Evolutionary conservation across 2,113 vertebrate species (phyloP).

Genomic region (Sminthopsis crassicaudata): DNA sequence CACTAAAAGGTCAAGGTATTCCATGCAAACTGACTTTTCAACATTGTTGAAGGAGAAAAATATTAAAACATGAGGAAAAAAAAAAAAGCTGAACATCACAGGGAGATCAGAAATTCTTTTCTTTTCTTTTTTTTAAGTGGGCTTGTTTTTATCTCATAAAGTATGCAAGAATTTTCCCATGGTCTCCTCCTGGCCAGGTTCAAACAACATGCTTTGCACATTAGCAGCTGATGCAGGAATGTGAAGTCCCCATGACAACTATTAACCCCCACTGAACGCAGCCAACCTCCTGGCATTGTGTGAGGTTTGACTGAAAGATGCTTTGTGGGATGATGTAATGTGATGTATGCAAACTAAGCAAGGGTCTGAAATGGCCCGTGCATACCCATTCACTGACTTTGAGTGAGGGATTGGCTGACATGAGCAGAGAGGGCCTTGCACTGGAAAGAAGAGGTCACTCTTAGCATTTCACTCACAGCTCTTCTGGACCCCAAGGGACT

Average conservation of each 20-base stretch:
- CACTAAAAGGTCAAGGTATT: no score
- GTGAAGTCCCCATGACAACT: constrained; percentile 82
- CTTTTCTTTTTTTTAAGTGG: constrained; percentile 70
- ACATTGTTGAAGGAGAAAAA: neutral
- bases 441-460: neutral
- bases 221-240: constrained; percentile 84
- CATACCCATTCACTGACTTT: constrained; percentile 79
- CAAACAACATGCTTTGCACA: constrained; percentile 77
- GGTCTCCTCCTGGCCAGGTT: constrained; percentile 72
- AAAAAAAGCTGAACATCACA: neutral
- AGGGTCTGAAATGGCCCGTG: constrained; percentile 76
- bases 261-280: constrained; percentile 74
- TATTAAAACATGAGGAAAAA: neutral
- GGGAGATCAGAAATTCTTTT: neutral
- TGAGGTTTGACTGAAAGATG: constrained; percentile 67
- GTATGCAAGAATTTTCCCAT: constrained; percentile 84
- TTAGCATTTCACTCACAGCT: neutral
- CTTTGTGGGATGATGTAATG: constrained; percentile 85
- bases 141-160: constrained; percentile 79
- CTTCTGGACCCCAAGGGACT: neutral
- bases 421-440: neutral
- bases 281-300: constrained; percentile 80
- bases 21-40: neutral
- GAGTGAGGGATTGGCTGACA: constrained; percentile 56
- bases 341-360: constrained; percentile 81